phyloP scores from a whole-genome alignment of 2,797 vertebrate genomes.

The Prionace glauca region DNA sequence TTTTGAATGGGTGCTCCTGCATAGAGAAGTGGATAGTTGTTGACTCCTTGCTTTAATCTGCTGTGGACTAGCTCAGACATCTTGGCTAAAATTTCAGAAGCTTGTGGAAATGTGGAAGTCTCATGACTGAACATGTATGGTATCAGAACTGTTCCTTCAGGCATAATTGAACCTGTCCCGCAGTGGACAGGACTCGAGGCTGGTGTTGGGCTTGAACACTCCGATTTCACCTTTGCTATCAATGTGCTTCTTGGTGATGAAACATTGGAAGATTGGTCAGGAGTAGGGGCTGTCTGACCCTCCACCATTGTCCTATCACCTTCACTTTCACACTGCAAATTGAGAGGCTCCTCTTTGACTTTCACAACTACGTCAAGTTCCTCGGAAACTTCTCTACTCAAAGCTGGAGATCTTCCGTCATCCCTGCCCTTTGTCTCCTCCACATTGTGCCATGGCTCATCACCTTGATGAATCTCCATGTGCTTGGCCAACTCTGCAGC shows the following conservation, averaged over 20 bases:
- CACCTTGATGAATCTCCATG: conserved; percentile 19
- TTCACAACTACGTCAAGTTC: conserved; percentile 44
- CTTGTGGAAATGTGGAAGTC: conserved; percentile 77
- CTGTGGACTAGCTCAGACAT: conserved; percentile 97
- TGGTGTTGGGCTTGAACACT: conserved; percentile 80
- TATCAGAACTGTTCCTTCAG: conserved; percentile 71
- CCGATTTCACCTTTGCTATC: conserved; percentile 66
- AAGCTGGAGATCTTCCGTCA: not conserved
- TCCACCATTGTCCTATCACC: conserved; percentile 42
- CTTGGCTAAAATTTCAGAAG: conserved; percentile 91
- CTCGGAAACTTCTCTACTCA: conserved; percentile 40
- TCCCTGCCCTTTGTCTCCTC: not conserved
- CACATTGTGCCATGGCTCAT: not conserved
- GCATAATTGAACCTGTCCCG: conserved; percentile 57
- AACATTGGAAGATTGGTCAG: conserved; percentile 50
- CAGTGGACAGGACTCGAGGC: conserved; percentile 80
- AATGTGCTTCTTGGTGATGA: conserved; percentile 69
- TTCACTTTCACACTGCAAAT: conserved; percentile 55
- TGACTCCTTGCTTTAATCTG: conserved; percentile 74
- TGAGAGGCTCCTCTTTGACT: conserved; percentile 75
- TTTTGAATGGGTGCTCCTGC: conserved; percentile 63
- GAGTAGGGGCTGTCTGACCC: conserved; percentile 41
- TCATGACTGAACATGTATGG: conserved; percentile 80
- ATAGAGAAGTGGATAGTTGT: conserved; percentile 58
- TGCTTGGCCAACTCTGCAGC: conserved; percentile 3